Percentiles rank a stretch among this genome's conserved stretches.
These are phyloP conservation scores for Merops nubicus DNA, from an alignment of 2,113 vertebrate genomes.

Conservation along the genomic window DNA sequence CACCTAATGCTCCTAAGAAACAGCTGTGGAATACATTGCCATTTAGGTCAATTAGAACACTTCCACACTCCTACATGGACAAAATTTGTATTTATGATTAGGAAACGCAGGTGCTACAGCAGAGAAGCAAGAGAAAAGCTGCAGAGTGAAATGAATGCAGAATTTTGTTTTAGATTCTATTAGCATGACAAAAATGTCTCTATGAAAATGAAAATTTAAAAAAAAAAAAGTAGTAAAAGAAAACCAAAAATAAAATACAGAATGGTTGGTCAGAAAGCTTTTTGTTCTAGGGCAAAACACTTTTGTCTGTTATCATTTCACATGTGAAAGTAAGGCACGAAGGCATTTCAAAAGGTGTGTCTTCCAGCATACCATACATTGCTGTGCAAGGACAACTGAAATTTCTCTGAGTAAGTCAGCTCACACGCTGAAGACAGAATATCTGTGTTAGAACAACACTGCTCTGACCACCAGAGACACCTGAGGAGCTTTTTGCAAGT, in stretches of 20 bases:
- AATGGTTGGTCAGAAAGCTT: accelerated
- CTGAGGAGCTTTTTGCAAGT: neutral
- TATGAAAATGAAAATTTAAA: neutral
- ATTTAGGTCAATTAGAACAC: neutral
- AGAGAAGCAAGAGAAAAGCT: neutral
- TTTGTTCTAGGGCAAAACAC: neutral
- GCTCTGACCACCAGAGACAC: neutral
- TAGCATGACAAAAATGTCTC: neutral
- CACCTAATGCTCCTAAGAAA: neutral
- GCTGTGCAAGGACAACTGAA: neutral
- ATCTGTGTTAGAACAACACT: neutral
- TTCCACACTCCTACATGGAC: neutral
- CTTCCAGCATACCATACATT: neutral
- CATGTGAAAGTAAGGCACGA: neutral
- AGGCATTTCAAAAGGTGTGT: neutral
- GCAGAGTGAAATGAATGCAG: neutral
- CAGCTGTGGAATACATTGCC: neutral
- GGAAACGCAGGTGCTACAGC: neutral
- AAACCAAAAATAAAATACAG: neutral
- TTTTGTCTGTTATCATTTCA: neutral
- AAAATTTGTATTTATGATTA: neutral
- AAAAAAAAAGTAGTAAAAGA: neutral
- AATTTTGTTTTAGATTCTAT: neutral
- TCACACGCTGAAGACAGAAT: neutral
- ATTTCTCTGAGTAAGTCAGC: neutral